These are phyloP conservation scores for Heterodera schachtii DNA, from an alignment of 1,140 invertebrate genomes.

Conservation along the genomic window DNA sequence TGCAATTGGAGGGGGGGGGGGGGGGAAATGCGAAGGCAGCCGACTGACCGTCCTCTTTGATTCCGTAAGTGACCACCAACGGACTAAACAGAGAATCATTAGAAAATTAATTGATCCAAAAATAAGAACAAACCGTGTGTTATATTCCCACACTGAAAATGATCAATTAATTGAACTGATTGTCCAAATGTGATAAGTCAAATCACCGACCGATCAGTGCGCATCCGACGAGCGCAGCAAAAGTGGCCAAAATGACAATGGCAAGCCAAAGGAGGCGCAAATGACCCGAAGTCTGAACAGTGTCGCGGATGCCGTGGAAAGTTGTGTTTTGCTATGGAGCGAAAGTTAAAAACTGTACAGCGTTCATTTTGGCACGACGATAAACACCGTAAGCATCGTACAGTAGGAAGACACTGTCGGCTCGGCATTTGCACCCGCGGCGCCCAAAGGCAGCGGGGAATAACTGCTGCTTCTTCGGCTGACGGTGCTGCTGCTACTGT, in stretches of 20 bases:
- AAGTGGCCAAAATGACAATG: slow-evolving; percentile 18
- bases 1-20: too few relatives aligned
- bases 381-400: background rate
- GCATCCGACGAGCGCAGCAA: slow-evolving; percentile 29
- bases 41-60: slow-evolving; percentile 22
- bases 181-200: background rate
- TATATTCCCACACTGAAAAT: slow-evolving; percentile 26
- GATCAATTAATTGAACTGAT: background rate
- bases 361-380: too few relatives aligned
- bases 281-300: slow-evolving; percentile 3
- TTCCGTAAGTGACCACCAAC: slow-evolving; percentile 25
- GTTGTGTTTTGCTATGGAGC: slow-evolving; percentile 23
- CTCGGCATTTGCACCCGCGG: background rate
- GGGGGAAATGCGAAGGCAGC: too few relatives aligned
- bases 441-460: too few relatives aligned
- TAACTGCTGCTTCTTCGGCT: too few relatives aligned
- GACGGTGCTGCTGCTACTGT: too few relatives aligned
- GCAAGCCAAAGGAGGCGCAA: slow-evolving; percentile 13
- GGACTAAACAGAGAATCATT: background rate
- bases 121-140: background rate
- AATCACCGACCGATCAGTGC: slow-evolving; percentile 19
- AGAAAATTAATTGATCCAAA: too few relatives aligned
- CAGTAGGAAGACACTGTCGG: background rate
- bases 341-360: background rate
- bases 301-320: slow-evolving; percentile 29